These are phyloP conservation scores for Clarias laeviceps DNA, from an alignment of 2,797 vertebrate genomes.

Conservation along the genomic window DNA sequence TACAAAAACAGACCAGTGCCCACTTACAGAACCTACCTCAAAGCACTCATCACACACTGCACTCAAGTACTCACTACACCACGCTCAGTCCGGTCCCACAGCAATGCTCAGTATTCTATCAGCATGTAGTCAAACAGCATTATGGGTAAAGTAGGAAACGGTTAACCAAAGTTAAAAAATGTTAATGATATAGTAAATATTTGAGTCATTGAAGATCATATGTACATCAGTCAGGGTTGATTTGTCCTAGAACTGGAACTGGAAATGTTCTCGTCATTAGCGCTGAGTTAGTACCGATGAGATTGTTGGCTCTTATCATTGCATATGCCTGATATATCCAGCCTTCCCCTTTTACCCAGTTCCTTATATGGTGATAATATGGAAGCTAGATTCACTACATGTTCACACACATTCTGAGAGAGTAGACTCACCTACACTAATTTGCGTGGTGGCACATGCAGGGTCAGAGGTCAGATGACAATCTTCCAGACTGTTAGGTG, in stretches of 20 bases:
- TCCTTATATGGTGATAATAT: not conserved
- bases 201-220: not conserved
- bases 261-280: not conserved
- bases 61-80: too few relatives aligned
- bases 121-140: not conserved
- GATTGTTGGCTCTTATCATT: not conserved
- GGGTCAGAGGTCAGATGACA: not conserved
- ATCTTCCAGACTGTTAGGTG: not conserved
- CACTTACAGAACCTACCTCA: too few relatives aligned
- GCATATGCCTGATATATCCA: not conserved
- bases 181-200: not conserved
- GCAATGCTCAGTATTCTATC: not conserved
- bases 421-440: too few relatives aligned
- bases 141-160: not conserved
- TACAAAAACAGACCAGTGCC: too few relatives aligned
- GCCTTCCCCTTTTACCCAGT: not conserved
- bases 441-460: not conserved
- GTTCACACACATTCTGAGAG: not conserved
- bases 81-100: too few relatives aligned
- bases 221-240: not conserved
- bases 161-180: not conserved
- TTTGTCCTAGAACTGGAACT: not conserved
- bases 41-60: too few relatives aligned
- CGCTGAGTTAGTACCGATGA: not conserved
- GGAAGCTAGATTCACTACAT: not conserved